Conservation (phyloP, 2,888 invertebrate genomes). For the Aleiodes testaceus region DNA sequence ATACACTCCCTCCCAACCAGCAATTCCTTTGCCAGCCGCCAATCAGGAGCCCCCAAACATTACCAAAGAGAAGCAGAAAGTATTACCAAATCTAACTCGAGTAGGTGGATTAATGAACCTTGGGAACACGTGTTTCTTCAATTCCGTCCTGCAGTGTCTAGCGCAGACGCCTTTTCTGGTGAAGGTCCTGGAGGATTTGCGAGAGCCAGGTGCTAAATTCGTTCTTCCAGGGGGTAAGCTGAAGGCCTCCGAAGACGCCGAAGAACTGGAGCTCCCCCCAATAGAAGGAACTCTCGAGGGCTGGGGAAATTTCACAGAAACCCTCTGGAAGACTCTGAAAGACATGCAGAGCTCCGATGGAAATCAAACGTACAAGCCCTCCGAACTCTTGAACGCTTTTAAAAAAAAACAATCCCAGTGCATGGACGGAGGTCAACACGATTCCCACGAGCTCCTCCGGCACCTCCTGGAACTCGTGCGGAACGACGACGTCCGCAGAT, state of each 20-base stretch:
- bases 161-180: slow-evolving; percentile 88
- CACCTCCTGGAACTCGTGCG: slow-evolving; percentile 92
- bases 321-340: slow-evolving; percentile 80
- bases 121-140: slow-evolving; percentile 98
- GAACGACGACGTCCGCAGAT: slow-evolving; percentile 82
- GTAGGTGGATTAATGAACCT: slow-evolving; percentile 85
- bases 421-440: slow-evolving; percentile 95
- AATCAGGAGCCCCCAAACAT: slow-evolving; percentile 1
- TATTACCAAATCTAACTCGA: slow-evolving; percentile 3
- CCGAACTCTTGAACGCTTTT: slow-evolving; percentile 78
- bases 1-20: slow-evolving; percentile 42
- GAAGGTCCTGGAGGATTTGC: slow-evolving; percentile 81
- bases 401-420: slow-evolving; percentile 86
- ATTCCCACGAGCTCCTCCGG: slow-evolving; percentile 94
- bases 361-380: slow-evolving; percentile 79
- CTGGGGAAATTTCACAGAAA: slow-evolving; percentile 81
- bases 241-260: slow-evolving; percentile 68
- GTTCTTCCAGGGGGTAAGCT: slow-evolving; percentile 83
- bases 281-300: slow-evolving; percentile 81
- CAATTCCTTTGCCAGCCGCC: slow-evolving; percentile 43
- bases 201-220: slow-evolving; percentile 81
- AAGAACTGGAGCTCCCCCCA: slow-evolving; percentile 69
- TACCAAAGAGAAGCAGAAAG: not conserved
- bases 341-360: slow-evolving; percentile 80
- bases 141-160: slow-evolving; percentile 95